Evolutionary conservation across 2,113 vertebrate species (phyloP).

Genomic region (Podiceps cristatus): DNA sequence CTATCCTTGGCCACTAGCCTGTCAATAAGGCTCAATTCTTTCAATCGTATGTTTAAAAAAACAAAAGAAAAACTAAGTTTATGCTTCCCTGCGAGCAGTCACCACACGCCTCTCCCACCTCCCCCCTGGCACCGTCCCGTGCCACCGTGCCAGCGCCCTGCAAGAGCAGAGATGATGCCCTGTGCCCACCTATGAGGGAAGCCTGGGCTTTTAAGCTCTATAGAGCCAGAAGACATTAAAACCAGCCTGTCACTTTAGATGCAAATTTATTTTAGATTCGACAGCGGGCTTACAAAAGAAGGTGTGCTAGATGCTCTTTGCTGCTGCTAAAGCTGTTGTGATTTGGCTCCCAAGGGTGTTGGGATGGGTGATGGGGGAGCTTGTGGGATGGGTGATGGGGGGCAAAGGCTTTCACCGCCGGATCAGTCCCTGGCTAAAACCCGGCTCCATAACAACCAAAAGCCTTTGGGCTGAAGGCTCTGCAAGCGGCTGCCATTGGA

Average conservation of each 20-base stretch:
- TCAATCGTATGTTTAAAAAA: not conserved
- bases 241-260: conserved; percentile 50
- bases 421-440: not conserved
- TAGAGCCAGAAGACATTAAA: conserved; percentile 21
- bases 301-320: not conserved
- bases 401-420: not conserved
- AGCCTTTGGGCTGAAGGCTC: not conserved
- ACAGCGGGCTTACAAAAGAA: conserved; percentile 57
- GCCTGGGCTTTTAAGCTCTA: not conserved
- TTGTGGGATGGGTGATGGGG: not conserved
- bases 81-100: not conserved
- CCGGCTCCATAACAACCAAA: not conserved
- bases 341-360: not conserved
- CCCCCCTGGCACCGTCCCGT: fast-evolving
- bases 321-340: not conserved
- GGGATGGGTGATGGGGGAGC: not conserved
- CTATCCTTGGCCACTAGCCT: not conserved
- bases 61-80: not conserved
- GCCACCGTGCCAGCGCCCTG: not conserved
- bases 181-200: not conserved
- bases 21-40: not conserved
- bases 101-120: not conserved
- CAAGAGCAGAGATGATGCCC: not conserved
- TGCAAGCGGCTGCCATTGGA: not conserved
- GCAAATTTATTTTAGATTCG: conserved; percentile 56